phyloP scores from a whole-genome alignment of 1,140 invertebrate species.

The Zaprionus africanus region DNA sequence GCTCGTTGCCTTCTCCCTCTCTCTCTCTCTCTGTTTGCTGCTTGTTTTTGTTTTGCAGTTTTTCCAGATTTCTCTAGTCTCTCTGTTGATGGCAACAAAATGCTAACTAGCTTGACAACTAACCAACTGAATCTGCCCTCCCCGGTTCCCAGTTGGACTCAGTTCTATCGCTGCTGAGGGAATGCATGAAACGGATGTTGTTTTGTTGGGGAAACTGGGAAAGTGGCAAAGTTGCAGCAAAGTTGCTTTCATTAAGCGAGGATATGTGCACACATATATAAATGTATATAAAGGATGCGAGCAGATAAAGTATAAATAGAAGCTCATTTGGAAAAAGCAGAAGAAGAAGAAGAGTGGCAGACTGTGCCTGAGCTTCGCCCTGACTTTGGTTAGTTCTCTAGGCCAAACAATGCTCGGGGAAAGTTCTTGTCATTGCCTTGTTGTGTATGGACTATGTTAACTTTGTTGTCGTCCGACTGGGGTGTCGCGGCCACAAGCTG shows the following conservation, averaged over 20 bases:
- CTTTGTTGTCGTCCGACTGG: background rate
- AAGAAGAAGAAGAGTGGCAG: background rate
- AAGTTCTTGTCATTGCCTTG: background rate
- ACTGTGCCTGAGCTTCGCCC: background rate
- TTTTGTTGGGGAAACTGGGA: background rate
- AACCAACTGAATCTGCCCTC: background rate
- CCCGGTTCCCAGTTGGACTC: background rate
- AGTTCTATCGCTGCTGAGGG: background rate
- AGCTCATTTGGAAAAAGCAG: background rate
- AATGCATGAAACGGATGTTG: conserved; percentile 6
- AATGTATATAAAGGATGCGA: background rate
- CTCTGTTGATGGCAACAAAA: conserved; percentile 35
- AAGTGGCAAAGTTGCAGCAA: conserved; percentile 4
- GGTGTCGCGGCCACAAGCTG: conserved; percentile 23
- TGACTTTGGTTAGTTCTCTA: background rate
- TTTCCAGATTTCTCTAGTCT: conserved; percentile 8
- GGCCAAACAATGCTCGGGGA: background rate
- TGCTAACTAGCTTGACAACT: conserved; percentile 42
- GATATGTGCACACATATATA: background rate
- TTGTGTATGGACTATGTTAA: background rate
- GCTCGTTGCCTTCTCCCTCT: background rate
- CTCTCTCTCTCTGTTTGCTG: background rate
- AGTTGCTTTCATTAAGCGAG: conserved; percentile 5
- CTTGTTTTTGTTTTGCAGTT: background rate
- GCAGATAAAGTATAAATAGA: conserved; percentile 4